Evolutionary conservation across 2,797 vertebrate genomes (phyloP).

Genomic region (Distichodus sexfasciatus): DNA sequence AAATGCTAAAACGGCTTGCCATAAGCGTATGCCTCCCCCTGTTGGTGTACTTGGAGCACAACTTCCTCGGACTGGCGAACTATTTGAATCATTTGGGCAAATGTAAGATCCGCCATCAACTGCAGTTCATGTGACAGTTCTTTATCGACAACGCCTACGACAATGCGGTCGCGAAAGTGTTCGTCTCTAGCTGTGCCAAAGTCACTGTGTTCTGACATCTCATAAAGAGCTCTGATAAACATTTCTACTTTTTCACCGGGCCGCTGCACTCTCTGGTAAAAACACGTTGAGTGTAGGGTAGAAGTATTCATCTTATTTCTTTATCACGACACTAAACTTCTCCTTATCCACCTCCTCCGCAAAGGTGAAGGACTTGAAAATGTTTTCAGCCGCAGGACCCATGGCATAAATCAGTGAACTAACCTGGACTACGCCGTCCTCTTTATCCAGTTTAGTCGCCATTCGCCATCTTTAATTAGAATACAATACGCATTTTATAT

Average conservation of each 20-base stretch:
- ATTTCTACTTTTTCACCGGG: neutral
- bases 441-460: neutral
- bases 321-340: constrained; percentile 1
- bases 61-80: constrained; percentile 17
- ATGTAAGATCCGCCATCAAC: constrained; percentile 4
- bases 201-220: constrained; percentile 30
- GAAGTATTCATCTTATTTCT: constrained; percentile 14
- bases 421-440: neutral
- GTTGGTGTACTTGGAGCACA: neutral
- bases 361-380: neutral
- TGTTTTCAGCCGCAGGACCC: neutral
- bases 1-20: too few relatives aligned
- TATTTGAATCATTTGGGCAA: constrained; percentile 17
- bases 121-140: constrained; percentile 12
- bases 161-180: constrained; percentile 12
- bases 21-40: neutral
- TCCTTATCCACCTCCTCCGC: neutral
- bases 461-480: too few relatives aligned
- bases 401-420: neutral
- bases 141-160: constrained; percentile 8
- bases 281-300: constrained; percentile 9
- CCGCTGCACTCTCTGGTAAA: constrained; percentile 6
- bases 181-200: constrained; percentile 1
- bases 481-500: too few relatives aligned
- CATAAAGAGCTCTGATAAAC: neutral